These are phyloP conservation scores for Panopea generosa DNA, from an alignment of 2,888 invertebrate genomes.

Conservation along the genomic window DNA sequence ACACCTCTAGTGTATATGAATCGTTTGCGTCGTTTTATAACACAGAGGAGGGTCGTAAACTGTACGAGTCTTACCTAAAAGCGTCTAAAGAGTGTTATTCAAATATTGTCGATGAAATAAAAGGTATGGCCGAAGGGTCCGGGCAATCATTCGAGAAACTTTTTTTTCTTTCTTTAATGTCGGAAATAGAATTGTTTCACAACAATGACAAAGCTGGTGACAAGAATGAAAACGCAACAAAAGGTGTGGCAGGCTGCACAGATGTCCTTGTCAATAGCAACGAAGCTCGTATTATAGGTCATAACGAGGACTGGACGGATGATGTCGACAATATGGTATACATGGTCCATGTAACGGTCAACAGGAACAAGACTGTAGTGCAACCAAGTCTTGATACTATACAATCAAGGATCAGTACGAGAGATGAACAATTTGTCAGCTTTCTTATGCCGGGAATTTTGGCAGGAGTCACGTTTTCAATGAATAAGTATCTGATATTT, in stretches of 20 bases:
- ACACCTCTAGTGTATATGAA: slow-evolving; percentile 8
- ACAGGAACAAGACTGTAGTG: not conserved
- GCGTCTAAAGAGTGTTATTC: slow-evolving; percentile 17
- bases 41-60: not conserved
- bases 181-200: slow-evolving; percentile 30
- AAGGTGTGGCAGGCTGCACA: slow-evolving; percentile 15
- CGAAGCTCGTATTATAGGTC: slow-evolving; percentile 24
- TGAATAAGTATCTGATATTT: slow-evolving; percentile 26
- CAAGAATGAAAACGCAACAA: no score
- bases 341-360: slow-evolving; percentile 34
- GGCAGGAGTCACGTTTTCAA: slow-evolving; percentile 26
- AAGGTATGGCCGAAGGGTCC: slow-evolving; percentile 31
- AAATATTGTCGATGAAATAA: slow-evolving; percentile 37
- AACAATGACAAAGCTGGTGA: not conserved
- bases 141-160: slow-evolving; percentile 18
- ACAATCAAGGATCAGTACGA: no score
- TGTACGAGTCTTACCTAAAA: slow-evolving; percentile 9
- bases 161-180: slow-evolving; percentile 21
- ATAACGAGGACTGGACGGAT: slow-evolving; percentile 35
- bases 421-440: slow-evolving; percentile 23
- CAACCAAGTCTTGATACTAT: no score
- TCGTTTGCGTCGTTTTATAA: slow-evolving; percentile 9
- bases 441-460: slow-evolving; percentile 25
- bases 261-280: slow-evolving; percentile 23
- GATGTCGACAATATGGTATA: slow-evolving; percentile 26